Evolutionary conservation across 1,140 invertebrate species (phyloP).

Genomic region (Andricus grossulariae): DNA sequence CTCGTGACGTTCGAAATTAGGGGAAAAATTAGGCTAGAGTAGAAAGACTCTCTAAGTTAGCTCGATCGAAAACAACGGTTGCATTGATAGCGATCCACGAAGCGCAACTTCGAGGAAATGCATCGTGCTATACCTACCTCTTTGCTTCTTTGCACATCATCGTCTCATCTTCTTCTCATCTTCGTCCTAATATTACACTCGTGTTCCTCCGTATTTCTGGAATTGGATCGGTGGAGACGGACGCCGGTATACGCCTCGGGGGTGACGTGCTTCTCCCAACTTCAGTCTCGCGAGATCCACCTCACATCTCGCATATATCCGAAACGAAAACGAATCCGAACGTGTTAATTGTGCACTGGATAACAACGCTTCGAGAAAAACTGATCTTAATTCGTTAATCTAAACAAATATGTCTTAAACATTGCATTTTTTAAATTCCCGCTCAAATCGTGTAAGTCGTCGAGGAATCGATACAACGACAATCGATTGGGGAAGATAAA

Average conservation of each 20-base stretch:
- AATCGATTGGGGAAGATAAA: too few relatives aligned
- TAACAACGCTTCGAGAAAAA: not conserved
- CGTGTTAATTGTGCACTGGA: slow-evolving; percentile 33
- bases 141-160: slow-evolving; percentile 48
- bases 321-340: slow-evolving; percentile 40
- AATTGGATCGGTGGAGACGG: slow-evolving; percentile 65
- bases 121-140: slow-evolving; percentile 44
- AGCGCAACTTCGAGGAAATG: slow-evolving; percentile 50
- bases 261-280: slow-evolving; percentile 52
- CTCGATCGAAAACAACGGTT: slow-evolving; percentile 2
- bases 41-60: slow-evolving; percentile 7
- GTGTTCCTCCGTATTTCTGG: slow-evolving; percentile 73
- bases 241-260: slow-evolving; percentile 56
- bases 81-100: slow-evolving; percentile 45
- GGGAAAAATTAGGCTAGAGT: slow-evolving; percentile 13
- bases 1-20: slow-evolving; percentile 13
- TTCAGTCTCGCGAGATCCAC: slow-evolving; percentile 70
- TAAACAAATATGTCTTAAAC: too few relatives aligned
- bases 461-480: too few relatives aligned
- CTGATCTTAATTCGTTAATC: too few relatives aligned
- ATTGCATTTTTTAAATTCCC: too few relatives aligned
- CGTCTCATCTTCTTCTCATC: slow-evolving; percentile 48
- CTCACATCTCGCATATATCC: slow-evolving; percentile 61
- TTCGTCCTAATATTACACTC: slow-evolving; percentile 62
- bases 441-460: too few relatives aligned